Evolutionary conservation across 2,888 invertebrate species (phyloP).

Genomic region (Heliconius sara): DNA sequence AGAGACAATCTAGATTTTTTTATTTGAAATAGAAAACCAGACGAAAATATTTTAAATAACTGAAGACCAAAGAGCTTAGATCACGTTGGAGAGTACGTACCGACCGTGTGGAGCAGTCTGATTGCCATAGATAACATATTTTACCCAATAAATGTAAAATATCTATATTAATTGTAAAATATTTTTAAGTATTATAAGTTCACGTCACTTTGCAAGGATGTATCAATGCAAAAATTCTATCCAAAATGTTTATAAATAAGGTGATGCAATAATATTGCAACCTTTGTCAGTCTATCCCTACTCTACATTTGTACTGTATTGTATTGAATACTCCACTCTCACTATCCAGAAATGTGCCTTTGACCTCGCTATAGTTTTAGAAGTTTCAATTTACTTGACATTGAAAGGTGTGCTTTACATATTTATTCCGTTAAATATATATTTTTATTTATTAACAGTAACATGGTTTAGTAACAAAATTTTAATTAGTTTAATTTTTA

Average conservation of each 20-base stretch:
- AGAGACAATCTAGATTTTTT: no score
- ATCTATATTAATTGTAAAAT: not conserved
- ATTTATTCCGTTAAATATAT: not conserved
- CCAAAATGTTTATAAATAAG: not conserved
- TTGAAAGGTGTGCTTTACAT: not conserved
- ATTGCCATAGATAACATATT: not conserved
- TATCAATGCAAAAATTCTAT: not conserved
- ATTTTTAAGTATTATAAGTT: not conserved
- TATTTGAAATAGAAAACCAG: no score
- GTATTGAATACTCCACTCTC: not conserved
- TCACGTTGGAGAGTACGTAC: no score
- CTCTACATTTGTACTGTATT: constrained; percentile 1
- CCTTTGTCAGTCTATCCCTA: constrained; percentile 6
- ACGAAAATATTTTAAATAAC: no score
- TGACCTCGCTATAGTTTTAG: constrained; percentile 13
- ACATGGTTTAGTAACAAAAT: not conserved
- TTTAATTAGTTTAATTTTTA: no score
- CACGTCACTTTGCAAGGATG: not conserved
- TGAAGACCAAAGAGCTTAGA: no score
- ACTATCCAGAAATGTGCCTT: not conserved
- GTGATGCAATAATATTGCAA: constrained; percentile 13
- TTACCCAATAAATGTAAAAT: not conserved
- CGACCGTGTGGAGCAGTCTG: not conserved
- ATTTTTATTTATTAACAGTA: not conserved
- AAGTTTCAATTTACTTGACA: constrained; percentile 13